These are phyloP conservation scores for Archips crataeganus DNA, from an alignment of 2,888 invertebrate genomes.

Conservation along the genomic window DNA sequence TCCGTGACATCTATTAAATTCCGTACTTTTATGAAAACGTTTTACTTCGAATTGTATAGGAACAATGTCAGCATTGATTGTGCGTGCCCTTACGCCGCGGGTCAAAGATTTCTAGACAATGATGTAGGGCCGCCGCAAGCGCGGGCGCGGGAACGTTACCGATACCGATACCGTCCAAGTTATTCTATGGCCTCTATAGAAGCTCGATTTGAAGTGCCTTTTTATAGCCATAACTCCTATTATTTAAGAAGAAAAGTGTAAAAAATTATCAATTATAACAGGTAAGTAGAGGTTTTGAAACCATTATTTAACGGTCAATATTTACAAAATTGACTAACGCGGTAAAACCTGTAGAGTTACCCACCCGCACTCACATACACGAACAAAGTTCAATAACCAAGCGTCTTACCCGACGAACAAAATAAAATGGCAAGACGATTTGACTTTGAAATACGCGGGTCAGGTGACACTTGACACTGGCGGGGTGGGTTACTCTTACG, in stretches of 20 bases:
- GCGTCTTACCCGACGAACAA: conserved; percentile 56
- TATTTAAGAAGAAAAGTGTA: too few species aligned
- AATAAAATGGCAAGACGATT: conserved; percentile 62
- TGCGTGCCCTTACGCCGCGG: conserved; percentile 48
- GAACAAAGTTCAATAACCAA: conserved; percentile 57
- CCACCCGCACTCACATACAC: conserved; percentile 30
- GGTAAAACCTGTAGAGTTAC: neutral
- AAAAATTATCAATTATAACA: too few species aligned
- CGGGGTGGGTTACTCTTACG: conserved; percentile 50
- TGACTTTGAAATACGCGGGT: conserved; percentile 63
- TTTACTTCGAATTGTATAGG: conserved; percentile 28
- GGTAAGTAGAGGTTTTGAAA: neutral
- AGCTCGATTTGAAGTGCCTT: neutral
- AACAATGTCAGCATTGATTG: conserved; percentile 48
- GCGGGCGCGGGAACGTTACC: conserved; percentile 44
- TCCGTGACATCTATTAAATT: conserved; percentile 36
- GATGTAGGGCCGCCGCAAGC: conserved; percentile 48
- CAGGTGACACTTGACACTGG: conserved; percentile 59
- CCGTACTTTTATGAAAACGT: conserved; percentile 35
- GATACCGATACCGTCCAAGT: conserved; percentile 24
- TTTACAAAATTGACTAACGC: neutral
- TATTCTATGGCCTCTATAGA: neutral
- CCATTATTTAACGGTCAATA: neutral
- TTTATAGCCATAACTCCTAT: neutral
- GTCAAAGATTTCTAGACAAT: conserved; percentile 56